Percentiles rank a stretch among this genome's conserved stretches.
These are phyloP conservation scores for Cnemophilus loriae DNA, from an alignment of 2,113 vertebrate species.

Conservation along the genomic window DNA sequence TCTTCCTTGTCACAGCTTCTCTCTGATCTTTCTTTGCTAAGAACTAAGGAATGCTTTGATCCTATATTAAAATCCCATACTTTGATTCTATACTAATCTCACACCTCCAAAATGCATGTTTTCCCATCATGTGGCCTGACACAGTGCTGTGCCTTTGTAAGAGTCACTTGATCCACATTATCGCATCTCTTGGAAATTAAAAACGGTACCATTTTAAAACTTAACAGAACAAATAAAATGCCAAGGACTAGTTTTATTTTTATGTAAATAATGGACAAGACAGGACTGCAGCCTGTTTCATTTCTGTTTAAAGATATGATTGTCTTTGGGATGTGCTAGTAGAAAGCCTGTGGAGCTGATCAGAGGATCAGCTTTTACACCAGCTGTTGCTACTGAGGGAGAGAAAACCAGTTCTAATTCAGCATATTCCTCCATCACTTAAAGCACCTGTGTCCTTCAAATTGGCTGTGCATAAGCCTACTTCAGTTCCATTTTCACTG, in stretches of 20 bases:
- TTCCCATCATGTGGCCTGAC: not conserved
- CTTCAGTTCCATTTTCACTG: not conserved
- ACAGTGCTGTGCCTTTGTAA: not conserved
- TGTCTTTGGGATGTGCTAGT: not conserved
- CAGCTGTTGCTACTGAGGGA: not conserved
- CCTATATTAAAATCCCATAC: not conserved
- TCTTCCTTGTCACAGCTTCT: not conserved
- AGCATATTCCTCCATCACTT: not conserved
- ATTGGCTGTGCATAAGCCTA: not conserved
- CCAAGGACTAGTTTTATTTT: not conserved
- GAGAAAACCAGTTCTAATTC: not conserved
- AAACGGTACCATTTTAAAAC: fast-evolving
- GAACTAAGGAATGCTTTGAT: not conserved
- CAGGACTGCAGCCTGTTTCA: not conserved
- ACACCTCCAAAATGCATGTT: not conserved
- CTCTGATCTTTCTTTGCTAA: not conserved
- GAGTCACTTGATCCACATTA: not conserved
- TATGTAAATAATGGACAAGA: not conserved
- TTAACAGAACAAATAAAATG: not conserved
- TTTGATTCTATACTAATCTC: not conserved
- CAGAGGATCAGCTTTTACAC: not conserved
- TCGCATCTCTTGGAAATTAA: not conserved
- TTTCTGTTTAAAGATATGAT: not conserved
- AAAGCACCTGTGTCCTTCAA: not conserved
- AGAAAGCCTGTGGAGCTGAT: not conserved